Evolutionary conservation across 1,140 invertebrate species (phyloP).

Genomic region (Drosophila asahinai): DNA sequence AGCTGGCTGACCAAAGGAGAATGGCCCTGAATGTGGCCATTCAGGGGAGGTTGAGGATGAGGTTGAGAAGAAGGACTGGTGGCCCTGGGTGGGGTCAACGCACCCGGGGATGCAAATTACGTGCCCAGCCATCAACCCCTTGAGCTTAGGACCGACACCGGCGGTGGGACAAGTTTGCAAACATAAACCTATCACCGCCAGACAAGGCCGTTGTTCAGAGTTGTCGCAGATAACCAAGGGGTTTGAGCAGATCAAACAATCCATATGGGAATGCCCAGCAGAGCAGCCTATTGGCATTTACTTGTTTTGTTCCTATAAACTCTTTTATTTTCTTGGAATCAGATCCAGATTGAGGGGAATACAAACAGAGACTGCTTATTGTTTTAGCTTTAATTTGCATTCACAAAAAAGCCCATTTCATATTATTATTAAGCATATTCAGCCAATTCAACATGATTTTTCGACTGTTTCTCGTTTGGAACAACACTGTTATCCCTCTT

Average conservation of each 20-base stretch:
- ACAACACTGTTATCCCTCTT: background rate
- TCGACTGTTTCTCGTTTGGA: too few relatives aligned
- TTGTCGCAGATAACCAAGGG: slow-evolving; percentile 19
- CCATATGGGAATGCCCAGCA: slow-evolving; percentile 18
- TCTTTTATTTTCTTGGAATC: slow-evolving; percentile 2
- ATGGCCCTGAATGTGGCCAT: slow-evolving; percentile 23
- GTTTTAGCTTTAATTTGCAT: background rate
- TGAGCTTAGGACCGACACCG: slow-evolving; percentile 27
- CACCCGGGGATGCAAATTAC: slow-evolving; percentile 48
- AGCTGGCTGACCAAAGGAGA: slow-evolving; percentile 24
- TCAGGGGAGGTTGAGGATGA: background rate
- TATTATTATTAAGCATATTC: background rate
- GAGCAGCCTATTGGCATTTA: slow-evolving; percentile 7
- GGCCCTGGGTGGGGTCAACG: slow-evolving; percentile 44
- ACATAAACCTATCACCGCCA: slow-evolving; percentile 20
- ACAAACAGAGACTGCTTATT: background rate
- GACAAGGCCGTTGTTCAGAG: slow-evolving; percentile 30
- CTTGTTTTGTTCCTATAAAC: background rate
- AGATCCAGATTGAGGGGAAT: background rate
- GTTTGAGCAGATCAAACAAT: slow-evolving; percentile 34
- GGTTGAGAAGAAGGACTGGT: background rate
- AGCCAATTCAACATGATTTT: too few relatives aligned
- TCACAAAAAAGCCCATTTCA: background rate
- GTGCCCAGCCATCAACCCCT: slow-evolving; percentile 46
- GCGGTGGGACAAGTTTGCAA: slow-evolving; percentile 35